Evolutionary conservation across 2,888 invertebrate species (phyloP), one percentile per base, ranked within the genome.

Genomic region (Agonopterix subpropinquella): DNA sequence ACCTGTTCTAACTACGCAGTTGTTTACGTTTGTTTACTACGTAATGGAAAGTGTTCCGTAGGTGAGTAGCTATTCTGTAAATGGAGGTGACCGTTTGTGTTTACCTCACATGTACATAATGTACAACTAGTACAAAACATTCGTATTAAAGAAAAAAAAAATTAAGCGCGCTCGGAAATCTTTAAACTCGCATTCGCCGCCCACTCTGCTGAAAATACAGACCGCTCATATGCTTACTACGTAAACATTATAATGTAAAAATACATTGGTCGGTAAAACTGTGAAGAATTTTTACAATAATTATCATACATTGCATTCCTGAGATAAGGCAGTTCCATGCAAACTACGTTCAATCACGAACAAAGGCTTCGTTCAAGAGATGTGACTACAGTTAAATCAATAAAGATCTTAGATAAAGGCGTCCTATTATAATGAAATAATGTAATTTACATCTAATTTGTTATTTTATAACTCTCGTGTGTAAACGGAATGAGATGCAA

Each of bases 301-400:
- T 73, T 71, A 77, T 72, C 69, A 70, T 66, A 62, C 63, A 64
- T 65, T 63, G 67, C 81, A 79, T 83, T 82, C 80, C 67, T 72
- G 53, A 81, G 83, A 83, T 82, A 83, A 81, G 73, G 53, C 59
- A 64, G 57, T 57, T 59, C 52, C 62, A 61, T 70, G 70, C 67
- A 67, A 67, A 70, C 65, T 65, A 65, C 64, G 65, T 70, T 68
- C 68, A 70, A 74, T 73, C 74, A 70, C 62, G 63, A 74, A 75
- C 74, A 75, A 76, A 71, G 73, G 54, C 62, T 62, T 51, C 41
- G 35, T 28, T 50, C 44, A 47, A 39, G 39, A 52, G 47, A 57
- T 55, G 52, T 11, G 45, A 15, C 10, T 8, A 39, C 5, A 59
- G 58, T 65, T 62, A 66, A 69, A 68, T 67, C 60, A 66, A 70